Base-by-base conservation (phyloP, 1,140 invertebrate species). In the Papilio polyxenes region DNA sequence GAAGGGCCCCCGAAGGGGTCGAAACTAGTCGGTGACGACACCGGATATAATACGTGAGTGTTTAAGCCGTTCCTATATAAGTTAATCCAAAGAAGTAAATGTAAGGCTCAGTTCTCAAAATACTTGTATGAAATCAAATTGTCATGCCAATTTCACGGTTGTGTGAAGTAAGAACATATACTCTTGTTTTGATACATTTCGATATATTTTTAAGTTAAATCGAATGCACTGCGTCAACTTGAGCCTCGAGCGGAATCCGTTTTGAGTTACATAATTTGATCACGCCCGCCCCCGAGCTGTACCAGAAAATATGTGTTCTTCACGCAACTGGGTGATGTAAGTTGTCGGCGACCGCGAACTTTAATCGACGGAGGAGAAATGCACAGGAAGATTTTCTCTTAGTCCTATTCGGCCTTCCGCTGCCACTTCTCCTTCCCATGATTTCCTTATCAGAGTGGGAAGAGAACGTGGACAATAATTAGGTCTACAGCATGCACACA, bases 191-290 rank as follows among this genome's bases (percentile, higher is more conserved):
- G 56, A 65, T 79, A 37, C 9, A 62, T 15, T 40, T 44, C 40
- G 23, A 78, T 40, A 62, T 62, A 76, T 53, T 76, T 76, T 48
- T 77, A 79, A 79, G 15, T 79, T 80, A 80, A 80, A 80, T 69
- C 78, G 75, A 80, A 80, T 49, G 48, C 78, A 59, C 59, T 80
- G 69, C 62, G 78, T 80, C 78, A 80, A 80, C 78, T 80, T 69
- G 13, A 44, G 69, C 53, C 62, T 44, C 62, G 62, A 10, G 62
- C 56, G 48, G 48, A 80, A 80, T 80, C 78, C 78, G 40, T 69
- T 80, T 69, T 69, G 78, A 80, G 78, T 40, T 69, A 59, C 56
- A 80, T 80, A 80, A 80, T 80, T 80, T 65, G 78, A 80, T 69
- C 78, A 80, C 78, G 78, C 40, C 44, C 65, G 78, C 78, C 78